Base-by-base conservation (phyloP, 1,140 invertebrate species). In the Rhagoletis zephyria region DNA sequence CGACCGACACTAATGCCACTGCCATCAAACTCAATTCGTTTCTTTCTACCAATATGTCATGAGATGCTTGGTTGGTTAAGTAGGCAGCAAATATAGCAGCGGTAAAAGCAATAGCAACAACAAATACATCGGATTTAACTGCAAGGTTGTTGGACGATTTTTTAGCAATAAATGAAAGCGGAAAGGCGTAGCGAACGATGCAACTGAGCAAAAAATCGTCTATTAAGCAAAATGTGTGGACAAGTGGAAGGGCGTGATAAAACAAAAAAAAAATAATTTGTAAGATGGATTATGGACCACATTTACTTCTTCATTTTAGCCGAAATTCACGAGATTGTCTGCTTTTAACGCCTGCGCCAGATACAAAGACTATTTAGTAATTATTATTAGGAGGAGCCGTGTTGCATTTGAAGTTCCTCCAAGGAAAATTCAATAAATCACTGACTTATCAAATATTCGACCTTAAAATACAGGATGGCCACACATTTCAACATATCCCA, bases 191-290 rank as follows among this genome's bases (percentile, higher is more conserved):
- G 10, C 67, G 42, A 48, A 70, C 45, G 16, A 74, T n/a, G 67
- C 67, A n/a, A 51, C 70, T 74, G 70, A 74, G 70, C 45, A 16
- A 40, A 74, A 74, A 74, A 74, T 51, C 45, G 70, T 16, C 6
- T 51, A 48, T 51, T 7, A 51, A 0, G 42, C 16, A 7, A 51
- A n/a, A 74, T 74, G 12, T 63, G 3, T n/a, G n/a, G 12, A 63
- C 4, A 63, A 56, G 64, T 30, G 4, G n/a, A 63, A 56, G 64
- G 40, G 40, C 12, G n/a, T 10, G n/a, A 51, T 1, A 5, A 48
- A 63, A 63, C 12, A 63, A 16, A 14, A 63, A 16, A 3, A 12
- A n/a, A n/a, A n/a, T n/a, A n/a, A n/a, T n/a, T n/a, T n/a, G 30
- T 30, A 0, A 30, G 30, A 30, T 30, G 30, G 30, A 30, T 30